Conservation (phyloP, 2,797 vertebrate species). For the Bovichtus diacanthus region DNA sequence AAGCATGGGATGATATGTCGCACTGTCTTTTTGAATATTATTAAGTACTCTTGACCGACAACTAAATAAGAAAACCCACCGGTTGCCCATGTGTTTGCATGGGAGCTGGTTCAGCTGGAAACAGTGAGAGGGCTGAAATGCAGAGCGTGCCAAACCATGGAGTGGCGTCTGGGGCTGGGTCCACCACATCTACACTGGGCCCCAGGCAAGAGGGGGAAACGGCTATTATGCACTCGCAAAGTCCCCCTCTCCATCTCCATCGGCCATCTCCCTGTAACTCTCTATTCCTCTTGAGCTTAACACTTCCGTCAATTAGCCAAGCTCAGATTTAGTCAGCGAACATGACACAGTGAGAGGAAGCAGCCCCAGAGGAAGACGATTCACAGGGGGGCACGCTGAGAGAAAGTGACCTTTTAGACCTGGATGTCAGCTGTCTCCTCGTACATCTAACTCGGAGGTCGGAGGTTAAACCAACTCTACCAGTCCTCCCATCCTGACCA, state of each 20-base stretch:
- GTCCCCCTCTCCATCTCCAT: constrained; percentile 62
- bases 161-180: constrained; percentile 83
- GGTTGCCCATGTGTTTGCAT: constrained; percentile 83
- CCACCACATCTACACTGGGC: constrained; percentile 83
- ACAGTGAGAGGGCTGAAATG: constrained; percentile 76
- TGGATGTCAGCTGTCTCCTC: constrained; percentile 54
- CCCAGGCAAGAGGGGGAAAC: constrained; percentile 71
- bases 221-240: constrained; percentile 60
- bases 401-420: constrained; percentile 56
- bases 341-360: not conserved
- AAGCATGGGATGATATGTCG: constrained; percentile 67
- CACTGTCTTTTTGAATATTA: constrained; percentile 85
- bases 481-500: constrained; percentile 49
- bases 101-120: constrained; percentile 86
- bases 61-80: constrained; percentile 84
- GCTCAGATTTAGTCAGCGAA: constrained; percentile 23
- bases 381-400: constrained; percentile 4
- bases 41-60: constrained; percentile 85
- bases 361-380: not conserved
- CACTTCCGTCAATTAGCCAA: constrained; percentile 43
- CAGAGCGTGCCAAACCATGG: constrained; percentile 81
- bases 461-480: constrained; percentile 58
- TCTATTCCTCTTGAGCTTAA: constrained; percentile 44
- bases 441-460: constrained; percentile 53
- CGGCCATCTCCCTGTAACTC: constrained; percentile 42